Percentiles rank a stretch among this genome's conserved stretches.
These are phyloP conservation scores for Eurystomus glaucurus DNA, from an alignment of 2,797 vertebrate genomes.

Conservation along the genomic window DNA sequence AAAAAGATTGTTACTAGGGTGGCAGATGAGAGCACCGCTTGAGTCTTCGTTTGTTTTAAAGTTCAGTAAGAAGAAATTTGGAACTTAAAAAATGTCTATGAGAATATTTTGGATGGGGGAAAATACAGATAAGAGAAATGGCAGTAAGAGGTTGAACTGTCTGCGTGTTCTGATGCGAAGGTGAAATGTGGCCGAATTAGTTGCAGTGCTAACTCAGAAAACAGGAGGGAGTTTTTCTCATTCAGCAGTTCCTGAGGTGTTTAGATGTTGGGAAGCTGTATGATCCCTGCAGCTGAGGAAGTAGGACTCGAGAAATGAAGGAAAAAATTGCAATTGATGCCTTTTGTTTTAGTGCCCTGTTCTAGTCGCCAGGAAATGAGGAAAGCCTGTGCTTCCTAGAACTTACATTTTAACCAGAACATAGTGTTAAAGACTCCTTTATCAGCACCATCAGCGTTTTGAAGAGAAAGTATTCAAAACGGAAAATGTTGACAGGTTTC, in stretches of 20 bases:
- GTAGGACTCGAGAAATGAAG: background rate
- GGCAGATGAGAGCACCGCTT: background rate
- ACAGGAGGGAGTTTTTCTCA: background rate
- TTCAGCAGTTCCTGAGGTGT: background rate
- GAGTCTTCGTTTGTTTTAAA: background rate
- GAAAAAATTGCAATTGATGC: background rate
- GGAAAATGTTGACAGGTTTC: background rate
- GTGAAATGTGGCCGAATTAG: background rate
- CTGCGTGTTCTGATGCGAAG: background rate
- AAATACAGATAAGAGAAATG: background rate
- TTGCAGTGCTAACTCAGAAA: background rate
- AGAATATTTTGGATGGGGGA: background rate
- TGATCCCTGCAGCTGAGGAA: background rate
- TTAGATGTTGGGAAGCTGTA: background rate
- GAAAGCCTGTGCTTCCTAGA: background rate
- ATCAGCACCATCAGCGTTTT: background rate
- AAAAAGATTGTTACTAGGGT: background rate
- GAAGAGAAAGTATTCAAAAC: background rate
- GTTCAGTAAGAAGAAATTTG: background rate
- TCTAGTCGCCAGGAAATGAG: background rate
- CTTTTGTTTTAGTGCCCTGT: background rate
- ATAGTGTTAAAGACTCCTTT: background rate
- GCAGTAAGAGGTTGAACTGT: background rate
- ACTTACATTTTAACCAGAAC: background rate
- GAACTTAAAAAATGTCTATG: background rate